Evolutionary conservation across 1,140 invertebrate genomes (phyloP), one percentile per base, ranked within the genome.

Genomic region (Cryptotermes secundus): DNA sequence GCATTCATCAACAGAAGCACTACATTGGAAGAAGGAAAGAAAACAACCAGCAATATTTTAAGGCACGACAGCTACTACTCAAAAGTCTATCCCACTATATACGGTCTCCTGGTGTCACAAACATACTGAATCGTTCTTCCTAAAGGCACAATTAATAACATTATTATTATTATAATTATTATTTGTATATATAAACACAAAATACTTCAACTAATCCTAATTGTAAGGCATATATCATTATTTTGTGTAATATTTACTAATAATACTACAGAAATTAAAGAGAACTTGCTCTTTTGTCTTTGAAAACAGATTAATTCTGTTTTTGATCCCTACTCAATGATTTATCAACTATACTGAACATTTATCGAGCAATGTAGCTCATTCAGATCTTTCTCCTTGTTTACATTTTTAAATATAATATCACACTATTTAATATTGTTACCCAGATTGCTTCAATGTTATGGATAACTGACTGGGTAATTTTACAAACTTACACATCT

Each of bases 31-130:
- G 81, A 45, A 80, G 80, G 16, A 24, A n/a, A 35, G 81, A 42
- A 31, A 49, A 82, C 16, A 82, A 82, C 49, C 16, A 45, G 38
- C 45, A 82, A 45, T 82, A 34, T 42, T 42, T 82, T 82, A 82
- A 82, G 81, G 81, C 81, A 82, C 81, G 31, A 82, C 81, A 45
- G 81, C 81, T 82, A 82, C 81, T 82, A 82, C 81, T 45, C 81
- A 82, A 82, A 38, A 82, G n/a, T 42, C 81, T 82, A 82, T 45
- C 81, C 81, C 19, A 82, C 45, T 38, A 82, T 31, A 82, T 81
- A 82, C 31, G 38, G 45, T 82, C 45, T 82, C 38, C n/a, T 82
- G 38, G 80, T 81, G 45, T 45, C 81, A 45, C 81, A 82, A 72
- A 72, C 26, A 9, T n/a, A 72, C 59, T 72, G 59, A 72, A 26